Conservation (phyloP, 1,140 invertebrate genomes). For the Schlechtendalia chinensis region DNA sequence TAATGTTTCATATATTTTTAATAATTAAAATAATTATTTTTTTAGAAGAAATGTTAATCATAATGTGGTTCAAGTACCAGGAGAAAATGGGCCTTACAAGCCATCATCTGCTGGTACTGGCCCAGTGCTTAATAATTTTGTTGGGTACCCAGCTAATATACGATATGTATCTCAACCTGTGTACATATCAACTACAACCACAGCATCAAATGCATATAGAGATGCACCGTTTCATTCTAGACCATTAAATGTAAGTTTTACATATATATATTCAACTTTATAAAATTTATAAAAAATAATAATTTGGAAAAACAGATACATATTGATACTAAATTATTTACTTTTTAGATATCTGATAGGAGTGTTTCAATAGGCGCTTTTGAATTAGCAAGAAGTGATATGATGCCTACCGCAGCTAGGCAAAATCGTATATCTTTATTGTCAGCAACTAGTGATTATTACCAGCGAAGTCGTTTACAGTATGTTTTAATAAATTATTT, state of each 20-base stretch:
- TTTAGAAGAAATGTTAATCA: conserved; percentile 47
- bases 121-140: conserved; percentile 42
- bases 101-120: conserved; percentile 39
- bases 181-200: conserved; percentile 34
- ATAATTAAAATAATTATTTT: background rate
- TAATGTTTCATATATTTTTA: background rate
- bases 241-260: conserved; percentile 42
- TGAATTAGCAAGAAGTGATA: conserved; percentile 44
- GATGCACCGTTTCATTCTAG: conserved; percentile 38
- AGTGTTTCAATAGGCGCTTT: conserved; percentile 36
- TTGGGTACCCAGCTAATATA: conserved; percentile 42
- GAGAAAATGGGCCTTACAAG: conserved; percentile 34
- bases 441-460: conserved; percentile 45
- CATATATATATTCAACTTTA: no score
- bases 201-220: conserved; percentile 42
- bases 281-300: no score
- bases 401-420: conserved; percentile 37
- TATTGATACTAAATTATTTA: background rate
- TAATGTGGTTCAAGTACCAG: conserved; percentile 43
- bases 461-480: conserved; percentile 46
- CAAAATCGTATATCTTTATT: conserved; percentile 45
- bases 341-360: conserved; percentile 37
- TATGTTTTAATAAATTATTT: background rate
- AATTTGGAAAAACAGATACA: no score
- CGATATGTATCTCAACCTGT: conserved; percentile 48